These are phyloP conservation scores for Bimastos eiseni DNA, from an alignment of 2,888 invertebrate genomes.

Conservation along the genomic window DNA sequence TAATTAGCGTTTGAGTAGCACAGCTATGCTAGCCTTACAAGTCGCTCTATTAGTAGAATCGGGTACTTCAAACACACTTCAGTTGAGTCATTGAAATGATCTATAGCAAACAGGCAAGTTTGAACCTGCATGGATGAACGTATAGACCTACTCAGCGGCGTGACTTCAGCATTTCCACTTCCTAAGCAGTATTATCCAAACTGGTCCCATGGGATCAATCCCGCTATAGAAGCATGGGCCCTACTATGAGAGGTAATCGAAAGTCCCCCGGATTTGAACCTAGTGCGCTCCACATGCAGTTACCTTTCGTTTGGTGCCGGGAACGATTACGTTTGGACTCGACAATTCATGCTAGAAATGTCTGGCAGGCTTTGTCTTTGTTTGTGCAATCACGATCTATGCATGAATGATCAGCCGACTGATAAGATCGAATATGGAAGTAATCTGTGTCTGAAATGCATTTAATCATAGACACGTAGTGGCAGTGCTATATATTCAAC, in stretches of 20 bases:
- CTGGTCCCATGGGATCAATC: not conserved
- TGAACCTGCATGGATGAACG: not conserved
- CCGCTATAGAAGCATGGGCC: not conserved
- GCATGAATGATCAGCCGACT: not conserved
- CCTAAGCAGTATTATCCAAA: not conserved
- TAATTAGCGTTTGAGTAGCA: not conserved
- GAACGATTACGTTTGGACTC: not conserved
- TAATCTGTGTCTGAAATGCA: not conserved
- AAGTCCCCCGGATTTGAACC: not conserved
- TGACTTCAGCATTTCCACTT: not conserved
- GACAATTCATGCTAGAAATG: not conserved
- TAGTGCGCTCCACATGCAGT: not conserved
- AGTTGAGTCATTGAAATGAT: not conserved
- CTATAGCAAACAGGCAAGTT: not conserved
- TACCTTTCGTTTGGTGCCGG: not conserved
- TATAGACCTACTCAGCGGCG: no score
- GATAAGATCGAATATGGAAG: not conserved
- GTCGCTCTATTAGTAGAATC: not conserved
- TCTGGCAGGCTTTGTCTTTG: not conserved
- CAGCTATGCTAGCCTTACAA: not conserved
- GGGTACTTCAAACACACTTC: not conserved
- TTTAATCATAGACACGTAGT: not conserved
- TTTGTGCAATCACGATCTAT: not conserved
- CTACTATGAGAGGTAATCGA: not conserved
- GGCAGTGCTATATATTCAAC: not conserved